These are phyloP conservation scores for Elmis aenea DNA, from an alignment of 2,888 invertebrate species.

Conservation along the genomic window DNA sequence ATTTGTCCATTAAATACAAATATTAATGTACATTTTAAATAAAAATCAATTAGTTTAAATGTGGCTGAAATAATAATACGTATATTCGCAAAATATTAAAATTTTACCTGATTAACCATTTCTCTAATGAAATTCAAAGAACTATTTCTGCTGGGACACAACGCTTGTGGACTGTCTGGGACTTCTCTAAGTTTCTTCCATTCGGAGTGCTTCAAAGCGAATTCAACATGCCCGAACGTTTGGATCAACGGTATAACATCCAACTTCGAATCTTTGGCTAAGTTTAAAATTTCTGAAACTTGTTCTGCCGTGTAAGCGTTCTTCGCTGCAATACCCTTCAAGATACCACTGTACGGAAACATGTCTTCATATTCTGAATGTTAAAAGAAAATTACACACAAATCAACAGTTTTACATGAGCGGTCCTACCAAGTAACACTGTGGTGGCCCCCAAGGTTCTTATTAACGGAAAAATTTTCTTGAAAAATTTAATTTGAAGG, in stretches of 20 bases:
- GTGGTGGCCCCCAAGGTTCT: slow-evolving; percentile 67
- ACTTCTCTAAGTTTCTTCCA: slow-evolving; percentile 63
- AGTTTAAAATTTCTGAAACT: slow-evolving; percentile 54
- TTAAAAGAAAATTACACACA: slow-evolving; percentile 5
- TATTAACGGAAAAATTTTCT: slow-evolving; percentile 54
- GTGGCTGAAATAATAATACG: slow-evolving; percentile 1
- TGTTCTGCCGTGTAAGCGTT: slow-evolving; percentile 58
- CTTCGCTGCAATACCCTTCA: slow-evolving; percentile 53
- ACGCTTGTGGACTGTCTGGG: slow-evolving; percentile 61
- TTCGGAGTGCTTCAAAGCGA: slow-evolving; percentile 61
- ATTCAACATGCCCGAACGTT: slow-evolving; percentile 74
- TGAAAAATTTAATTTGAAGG: slow-evolving; percentile 57
- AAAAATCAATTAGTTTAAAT: slow-evolving; percentile 1
- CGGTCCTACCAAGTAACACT: slow-evolving; percentile 44
- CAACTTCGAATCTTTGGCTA: slow-evolving; percentile 54
- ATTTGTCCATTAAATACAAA: too few species aligned
- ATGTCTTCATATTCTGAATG: slow-evolving; percentile 79
- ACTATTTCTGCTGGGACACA: slow-evolving; percentile 63
- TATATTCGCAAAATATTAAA: too few species aligned
- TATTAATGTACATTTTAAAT: slow-evolving; percentile 1
- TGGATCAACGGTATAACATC: slow-evolving; percentile 71
- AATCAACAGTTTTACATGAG: background rate
- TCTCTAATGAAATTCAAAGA: slow-evolving; percentile 59
- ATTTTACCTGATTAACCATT: slow-evolving; percentile 67
- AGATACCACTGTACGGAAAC: slow-evolving; percentile 65